Evolutionary conservation across 1,140 invertebrate species (phyloP), one percentile per base, ranked within the genome.

Genomic region (Oedothorax gibbosus): DNA sequence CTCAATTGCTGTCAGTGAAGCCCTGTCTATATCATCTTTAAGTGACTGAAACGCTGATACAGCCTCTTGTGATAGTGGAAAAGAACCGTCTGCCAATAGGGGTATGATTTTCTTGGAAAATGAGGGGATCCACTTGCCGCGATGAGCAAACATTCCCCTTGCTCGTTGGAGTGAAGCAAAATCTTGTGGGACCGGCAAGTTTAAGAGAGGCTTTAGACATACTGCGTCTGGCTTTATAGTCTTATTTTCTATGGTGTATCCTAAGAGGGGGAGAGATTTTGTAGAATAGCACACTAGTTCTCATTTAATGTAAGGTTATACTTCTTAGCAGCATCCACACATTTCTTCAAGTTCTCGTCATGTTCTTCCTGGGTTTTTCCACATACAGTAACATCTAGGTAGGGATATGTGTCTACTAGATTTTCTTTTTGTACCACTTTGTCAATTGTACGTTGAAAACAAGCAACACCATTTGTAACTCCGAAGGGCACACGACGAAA

Each of bases 401-500:
- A 87, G 7, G 86, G 64, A 53, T 83, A 69, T 54, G 86, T 87
- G 50, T 71, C 78, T 0, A n/a, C 68, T 12, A 87, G 77, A 35
- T 78, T n/a, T 14, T 86, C 62, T 60, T 85, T 66, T 14, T 54
- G 68, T 93, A 91, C 66, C 10, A 88, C 85, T 62, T 87, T 68
- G 60, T 90, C 89, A 76, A 91, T 89, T 51, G 89, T 87, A 9
- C 88, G 71, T 82, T 91, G 90, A 75, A 89, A 90, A 56, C 14
- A 18, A n/a, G 80, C 68, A 49, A 81, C 64, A 10, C 88, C 88
- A 15, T 88, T 86, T 5, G 87, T 87, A 0, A 91, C 77, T 0
- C 90, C 91, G 87, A 89, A 91, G 50, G 88, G 87, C 21, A 91
- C 75, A 66, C 88, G 85, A 12, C 85, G 90, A 85, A 88, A 89